A percentile compares a stretch with the other conserved stretches of the same genome.
Evolutionary conservation across 2,888 invertebrate genomes (phyloP).

Genomic region (Leucophora obtusa): DNA sequence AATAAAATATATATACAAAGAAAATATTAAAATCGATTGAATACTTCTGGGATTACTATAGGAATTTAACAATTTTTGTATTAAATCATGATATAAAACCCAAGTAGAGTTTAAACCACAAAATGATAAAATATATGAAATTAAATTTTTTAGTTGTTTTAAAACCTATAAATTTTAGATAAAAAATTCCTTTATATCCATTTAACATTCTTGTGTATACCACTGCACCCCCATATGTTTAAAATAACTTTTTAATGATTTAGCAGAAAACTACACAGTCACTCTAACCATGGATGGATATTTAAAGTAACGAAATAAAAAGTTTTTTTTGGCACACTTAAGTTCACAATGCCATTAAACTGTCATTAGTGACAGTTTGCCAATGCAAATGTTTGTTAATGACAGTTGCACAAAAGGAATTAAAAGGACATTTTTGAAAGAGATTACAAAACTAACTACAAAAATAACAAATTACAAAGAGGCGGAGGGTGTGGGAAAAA

Average conservation of each 20-base stretch:
- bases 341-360: constrained; percentile 53
- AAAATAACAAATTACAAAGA: background rate
- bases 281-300: background rate
- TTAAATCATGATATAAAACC: no score
- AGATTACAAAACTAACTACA: background rate
- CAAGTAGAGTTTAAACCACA: no score
- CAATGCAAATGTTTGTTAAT: constrained; percentile 53
- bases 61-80: no score
- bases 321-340: constrained; percentile 35
- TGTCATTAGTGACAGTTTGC: constrained; percentile 62
- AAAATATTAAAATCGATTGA: no score
- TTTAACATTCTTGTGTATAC: background rate
- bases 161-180: background rate
- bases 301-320: background rate
- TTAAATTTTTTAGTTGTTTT: no score
- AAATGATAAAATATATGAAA: no score
- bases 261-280: background rate
- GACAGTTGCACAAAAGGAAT: constrained; percentile 44
- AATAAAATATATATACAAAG: no score
- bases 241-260: constrained; percentile 32
- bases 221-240: background rate
- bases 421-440: constrained; percentile 35
- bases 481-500: background rate
- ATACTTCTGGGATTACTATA: no score
- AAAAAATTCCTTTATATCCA: background rate